These are phyloP conservation scores for Acanthosepion lycidas DNA, from an alignment of 2,888 invertebrate species.

Conservation along the genomic window DNA sequence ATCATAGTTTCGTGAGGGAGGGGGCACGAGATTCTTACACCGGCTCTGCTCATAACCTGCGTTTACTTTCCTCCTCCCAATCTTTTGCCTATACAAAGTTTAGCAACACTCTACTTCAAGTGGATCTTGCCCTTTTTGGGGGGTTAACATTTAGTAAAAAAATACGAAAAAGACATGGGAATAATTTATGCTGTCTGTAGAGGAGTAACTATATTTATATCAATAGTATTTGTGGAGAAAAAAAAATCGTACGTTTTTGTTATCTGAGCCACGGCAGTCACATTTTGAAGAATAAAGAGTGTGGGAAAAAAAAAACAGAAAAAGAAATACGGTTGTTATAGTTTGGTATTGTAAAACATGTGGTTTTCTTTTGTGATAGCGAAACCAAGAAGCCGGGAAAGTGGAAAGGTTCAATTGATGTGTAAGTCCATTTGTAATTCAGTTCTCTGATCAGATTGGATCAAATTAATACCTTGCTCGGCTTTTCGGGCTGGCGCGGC, in stretches of 20 bases:
- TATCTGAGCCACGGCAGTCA: neutral
- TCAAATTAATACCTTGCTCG: constrained; percentile 22
- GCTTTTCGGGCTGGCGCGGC: neutral
- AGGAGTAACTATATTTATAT: too few species aligned
- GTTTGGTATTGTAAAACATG: constrained; percentile 8
- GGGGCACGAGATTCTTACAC: too few species aligned
- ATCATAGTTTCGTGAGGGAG: too few species aligned
- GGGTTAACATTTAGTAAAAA: too few species aligned
- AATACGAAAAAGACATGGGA: too few species aligned
- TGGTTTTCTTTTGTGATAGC: constrained; percentile 12
- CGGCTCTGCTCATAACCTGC: too few species aligned
- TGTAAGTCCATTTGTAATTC: constrained; percentile 14
- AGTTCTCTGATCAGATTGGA: constrained; percentile 33
- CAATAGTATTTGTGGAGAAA: too few species aligned
- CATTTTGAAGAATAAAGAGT: neutral
- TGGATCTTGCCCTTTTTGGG: too few species aligned
- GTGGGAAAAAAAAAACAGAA: neutral
- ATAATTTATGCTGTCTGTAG: too few species aligned
- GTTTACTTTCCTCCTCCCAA: too few species aligned
- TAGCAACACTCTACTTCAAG: too few species aligned
- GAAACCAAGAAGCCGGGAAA: neutral
- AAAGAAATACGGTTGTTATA: neutral
- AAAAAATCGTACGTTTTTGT: neutral
- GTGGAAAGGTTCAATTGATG: constrained; percentile 33
- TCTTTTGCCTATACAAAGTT: too few species aligned